Conservation (phyloP, 2,113 vertebrate genomes). For the Phrynosoma blainvillii region DNA sequence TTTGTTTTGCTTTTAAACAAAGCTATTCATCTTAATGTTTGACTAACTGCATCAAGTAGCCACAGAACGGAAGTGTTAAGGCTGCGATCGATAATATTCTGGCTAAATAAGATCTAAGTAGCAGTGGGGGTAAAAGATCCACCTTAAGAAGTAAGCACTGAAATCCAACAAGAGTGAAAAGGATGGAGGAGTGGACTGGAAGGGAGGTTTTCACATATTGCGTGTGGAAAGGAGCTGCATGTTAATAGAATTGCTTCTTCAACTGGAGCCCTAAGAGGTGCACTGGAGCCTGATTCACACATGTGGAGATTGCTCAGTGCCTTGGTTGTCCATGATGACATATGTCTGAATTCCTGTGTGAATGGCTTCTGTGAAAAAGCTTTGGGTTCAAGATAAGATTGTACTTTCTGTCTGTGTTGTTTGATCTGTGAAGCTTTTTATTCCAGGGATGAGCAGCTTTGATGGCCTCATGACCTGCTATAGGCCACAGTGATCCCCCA, state of each 20-base stretch:
- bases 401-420: too few species aligned
- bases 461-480: neutral
- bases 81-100: conserved; percentile 10
- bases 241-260: neutral
- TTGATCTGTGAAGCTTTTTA: neutral
- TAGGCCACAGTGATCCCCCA: too few species aligned
- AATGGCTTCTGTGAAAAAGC: neutral
- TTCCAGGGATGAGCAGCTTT: neutral
- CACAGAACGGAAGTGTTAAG: conserved; percentile 17
- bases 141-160: conserved; percentile 12
- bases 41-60: conserved; percentile 33
- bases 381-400: neutral
- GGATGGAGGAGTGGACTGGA: neutral
- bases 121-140: neutral
- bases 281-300: neutral
- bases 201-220: conserved; percentile 17
- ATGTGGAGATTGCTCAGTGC: neutral
- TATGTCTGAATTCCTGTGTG: neutral
- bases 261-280: neutral
- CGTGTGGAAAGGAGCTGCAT: neutral
- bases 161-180: neutral
- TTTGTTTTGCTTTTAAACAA: neutral
- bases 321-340: neutral
- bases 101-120: conserved; percentile 12
- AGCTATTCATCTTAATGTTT: neutral